Evolutionary conservation across 1,140 invertebrate species (phyloP), one percentile per base, ranked within the genome.

Genomic region (Telenomus remus): DNA sequence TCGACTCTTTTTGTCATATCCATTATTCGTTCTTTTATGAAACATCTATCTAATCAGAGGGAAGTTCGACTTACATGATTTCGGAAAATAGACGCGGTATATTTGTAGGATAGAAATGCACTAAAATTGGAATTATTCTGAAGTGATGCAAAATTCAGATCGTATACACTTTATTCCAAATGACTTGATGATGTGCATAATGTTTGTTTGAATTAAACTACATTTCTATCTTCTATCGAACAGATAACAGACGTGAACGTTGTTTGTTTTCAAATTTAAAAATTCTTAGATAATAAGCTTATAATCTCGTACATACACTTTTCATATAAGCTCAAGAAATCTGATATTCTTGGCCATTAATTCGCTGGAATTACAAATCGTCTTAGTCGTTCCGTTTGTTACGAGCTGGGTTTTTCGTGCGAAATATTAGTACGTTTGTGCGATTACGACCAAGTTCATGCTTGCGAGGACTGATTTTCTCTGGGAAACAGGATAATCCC

Each of bases 401-500:
- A 16, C 33, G 66, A 57, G 33, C 27, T 37, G 43, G 64, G 3
- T 66, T 61, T 65, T 69, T 65, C 37, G 48, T 11, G 10, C 35
- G 51, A 69, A 76, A 64, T 69, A 76, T 76, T 63, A 75, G 59
- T 76, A 69, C 73, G 55, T 76, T 71, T 71, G 66, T 70, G 53
- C 64, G 60, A 76, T 76, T 76, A 70, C 61, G 66, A 27, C 55
- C 49, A 56, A 66, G 74, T 71, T 76, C 74, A 71, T 76, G 74
- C 60, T 76, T 68, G 56, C 56, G 44, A 71, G 61, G 66, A 76
- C 74, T 76, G 74, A 76, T 76, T 76, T 76, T 76, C 61, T 71
- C 56, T 53, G 56, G 66, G 39, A 70, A 71, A 76, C 51, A 53
- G 63, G 61, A 76, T 76, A 76, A 76, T 76, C 74, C 74, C 16